Evolutionary conservation across 2,113 vertebrate genomes (phyloP).

Genomic region (Apteryx mantelli): DNA sequence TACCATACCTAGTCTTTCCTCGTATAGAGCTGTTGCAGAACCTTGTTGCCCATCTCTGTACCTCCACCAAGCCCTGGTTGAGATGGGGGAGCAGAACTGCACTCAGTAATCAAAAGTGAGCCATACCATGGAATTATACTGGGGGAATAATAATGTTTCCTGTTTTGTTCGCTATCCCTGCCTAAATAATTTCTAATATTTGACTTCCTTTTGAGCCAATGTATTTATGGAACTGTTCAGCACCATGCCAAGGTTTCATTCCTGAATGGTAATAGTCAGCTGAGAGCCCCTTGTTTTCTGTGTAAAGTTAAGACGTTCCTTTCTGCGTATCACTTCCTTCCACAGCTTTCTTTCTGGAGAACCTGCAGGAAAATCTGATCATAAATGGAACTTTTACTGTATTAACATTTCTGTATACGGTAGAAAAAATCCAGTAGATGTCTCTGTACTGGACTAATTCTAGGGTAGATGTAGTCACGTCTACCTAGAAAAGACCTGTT

Average conservation of each 20-base stretch:
- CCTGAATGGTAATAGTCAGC: neutral
- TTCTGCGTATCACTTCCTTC: neutral
- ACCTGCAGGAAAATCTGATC: neutral
- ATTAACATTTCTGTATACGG: neutral
- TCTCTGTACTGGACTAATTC: neutral
- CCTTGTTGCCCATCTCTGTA: neutral
- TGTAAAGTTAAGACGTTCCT: neutral
- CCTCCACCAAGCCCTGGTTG: neutral
- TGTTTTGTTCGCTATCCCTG: neutral
- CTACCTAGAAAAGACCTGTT: neutral
- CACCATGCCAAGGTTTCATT: neutral
- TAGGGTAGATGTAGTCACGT: neutral
- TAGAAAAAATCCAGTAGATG: neutral
- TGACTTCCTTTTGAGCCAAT: neutral
- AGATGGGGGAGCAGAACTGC: neutral
- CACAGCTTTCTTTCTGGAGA: neutral
- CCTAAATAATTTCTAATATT: neutral
- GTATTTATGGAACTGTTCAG: neutral
- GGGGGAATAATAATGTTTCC: neutral
- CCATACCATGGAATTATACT: accelerated
- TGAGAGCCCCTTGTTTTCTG: neutral
- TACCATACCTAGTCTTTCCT: neutral
- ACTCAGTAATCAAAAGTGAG: neutral
- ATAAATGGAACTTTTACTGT: neutral
- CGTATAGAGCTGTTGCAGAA: neutral